Base-by-base conservation (phyloP, 1,140 invertebrate species). In the Drepana arcuata region DNA sequence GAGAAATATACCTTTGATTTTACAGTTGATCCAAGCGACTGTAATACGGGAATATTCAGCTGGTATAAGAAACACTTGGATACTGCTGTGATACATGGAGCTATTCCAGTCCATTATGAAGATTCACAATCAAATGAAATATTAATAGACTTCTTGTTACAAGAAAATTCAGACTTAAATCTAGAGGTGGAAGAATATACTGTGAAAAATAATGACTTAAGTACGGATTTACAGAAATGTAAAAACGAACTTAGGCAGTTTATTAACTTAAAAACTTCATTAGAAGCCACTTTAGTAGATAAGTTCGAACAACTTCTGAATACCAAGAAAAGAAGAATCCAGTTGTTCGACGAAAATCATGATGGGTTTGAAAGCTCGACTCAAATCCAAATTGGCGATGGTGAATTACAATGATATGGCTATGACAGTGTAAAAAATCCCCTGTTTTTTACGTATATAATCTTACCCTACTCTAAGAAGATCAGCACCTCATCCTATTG, bases 301-400 rank as follows among this genome's bases (percentile, higher is more conserved):
- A 68, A 69, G 34, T 80, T 77, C 67, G 37, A 68, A 14, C 53
- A 68, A 37, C 18, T 80, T 16, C 40, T 80, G 38, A 78, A 80
- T 51, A 36, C 54, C 14, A 80, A 80, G 33, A 80, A 78, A 39
- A 57, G 42, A 35, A 61, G 66, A 42, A 80, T 77, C 35, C 42
- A 61, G 5, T 21, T 67, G 11, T 36, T 79, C 14, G 57, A 79
- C 54, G 49, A 62, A 21, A 42, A 48, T 30, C 33, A 68, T 12
- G 47, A 60, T 5, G 57, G 57, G 9, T 40, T 35, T 41, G 35
- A 55, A 30, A n/a, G 25, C 2, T 10, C 27, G 6, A 36, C n/a
- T 34, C 25, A 36, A 28, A 40, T 35, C 40, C 44, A 37, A 46
- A 39, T 40, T 40, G 18, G 18, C 9, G 9, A 21, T 21, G 18